These are phyloP conservation scores for Corydoras maculifer DNA, from an alignment of 2,113 vertebrate species.

Conservation along the genomic window DNA sequence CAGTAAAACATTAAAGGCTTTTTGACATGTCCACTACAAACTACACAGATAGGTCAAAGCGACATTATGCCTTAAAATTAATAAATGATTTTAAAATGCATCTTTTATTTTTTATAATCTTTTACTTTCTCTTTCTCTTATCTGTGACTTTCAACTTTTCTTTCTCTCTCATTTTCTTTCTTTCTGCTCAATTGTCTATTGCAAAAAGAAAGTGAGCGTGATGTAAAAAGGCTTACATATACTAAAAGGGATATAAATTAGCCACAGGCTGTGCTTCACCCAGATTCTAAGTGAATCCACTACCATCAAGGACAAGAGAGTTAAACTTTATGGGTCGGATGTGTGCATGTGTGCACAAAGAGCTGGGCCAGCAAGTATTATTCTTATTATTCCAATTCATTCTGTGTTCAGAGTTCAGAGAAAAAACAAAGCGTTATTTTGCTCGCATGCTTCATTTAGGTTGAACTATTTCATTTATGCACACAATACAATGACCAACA, in stretches of 20 bases:
- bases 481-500: slow-evolving; percentile 37
- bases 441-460: slow-evolving; percentile 48
- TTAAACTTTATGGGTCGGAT: slow-evolving; percentile 18
- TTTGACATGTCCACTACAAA: neutral
- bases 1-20: slow-evolving; percentile 45
- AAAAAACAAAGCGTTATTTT: slow-evolving; percentile 35
- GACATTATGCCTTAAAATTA: neutral
- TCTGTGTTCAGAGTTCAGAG: slow-evolving; percentile 34
- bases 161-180: slow-evolving; percentile 30
- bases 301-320: slow-evolving; percentile 36
- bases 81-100: too few relatives aligned
- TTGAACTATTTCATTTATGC: slow-evolving; percentile 50
- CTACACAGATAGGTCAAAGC: slow-evolving; percentile 19
- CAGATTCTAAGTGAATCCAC: slow-evolving; percentile 38
- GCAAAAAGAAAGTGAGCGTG: slow-evolving; percentile 51
- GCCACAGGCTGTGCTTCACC: slow-evolving; percentile 43
- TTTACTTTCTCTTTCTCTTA: neutral
- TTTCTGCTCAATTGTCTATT: slow-evolving; percentile 53
- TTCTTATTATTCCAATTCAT: slow-evolving; percentile 1
- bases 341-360: slow-evolving; percentile 5
- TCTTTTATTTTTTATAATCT: neutral
- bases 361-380: slow-evolving; percentile 4
- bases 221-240: slow-evolving; percentile 52
- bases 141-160: neutral
- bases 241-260: slow-evolving; percentile 40